Evolutionary conservation across 2,113 vertebrate species (phyloP).

Genomic region (Drymodes brunneopygia): DNA sequence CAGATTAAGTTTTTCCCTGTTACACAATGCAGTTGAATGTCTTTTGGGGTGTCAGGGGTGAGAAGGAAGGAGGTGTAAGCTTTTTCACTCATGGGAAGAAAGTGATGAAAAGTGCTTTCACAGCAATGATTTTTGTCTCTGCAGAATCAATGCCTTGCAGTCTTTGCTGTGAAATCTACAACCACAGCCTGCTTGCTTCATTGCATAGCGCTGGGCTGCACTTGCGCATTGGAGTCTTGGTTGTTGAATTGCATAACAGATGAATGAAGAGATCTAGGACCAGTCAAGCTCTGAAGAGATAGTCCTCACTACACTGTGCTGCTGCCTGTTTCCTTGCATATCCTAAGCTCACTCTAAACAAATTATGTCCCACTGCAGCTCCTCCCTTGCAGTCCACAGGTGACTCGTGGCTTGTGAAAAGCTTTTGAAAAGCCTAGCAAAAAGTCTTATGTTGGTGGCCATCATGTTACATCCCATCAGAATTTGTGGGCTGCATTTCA

Average conservation of each 20-base stretch:
- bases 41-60: background rate
- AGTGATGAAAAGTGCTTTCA: conserved; percentile 28
- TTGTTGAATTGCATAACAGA: background rate
- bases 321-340: background rate
- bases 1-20: background rate
- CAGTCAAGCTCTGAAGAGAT: background rate
- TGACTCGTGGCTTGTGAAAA: background rate
- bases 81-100: conserved; percentile 11
- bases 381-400: background rate
- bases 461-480: background rate
- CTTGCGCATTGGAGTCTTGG: background rate
- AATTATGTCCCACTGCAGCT: background rate
- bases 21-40: background rate
- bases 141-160: background rate
- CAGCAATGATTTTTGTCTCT: background rate
- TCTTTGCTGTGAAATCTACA: background rate
- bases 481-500: background rate
- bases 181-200: background rate
- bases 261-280: background rate
- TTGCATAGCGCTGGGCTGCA: background rate
- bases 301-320: background rate
- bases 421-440: background rate
- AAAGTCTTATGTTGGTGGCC: background rate
- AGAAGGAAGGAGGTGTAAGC: conserved; percentile 3
- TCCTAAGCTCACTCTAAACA: background rate